phyloP scores from a whole-genome alignment of 2,888 invertebrate genomes.

The Agrochola lota region DNA sequence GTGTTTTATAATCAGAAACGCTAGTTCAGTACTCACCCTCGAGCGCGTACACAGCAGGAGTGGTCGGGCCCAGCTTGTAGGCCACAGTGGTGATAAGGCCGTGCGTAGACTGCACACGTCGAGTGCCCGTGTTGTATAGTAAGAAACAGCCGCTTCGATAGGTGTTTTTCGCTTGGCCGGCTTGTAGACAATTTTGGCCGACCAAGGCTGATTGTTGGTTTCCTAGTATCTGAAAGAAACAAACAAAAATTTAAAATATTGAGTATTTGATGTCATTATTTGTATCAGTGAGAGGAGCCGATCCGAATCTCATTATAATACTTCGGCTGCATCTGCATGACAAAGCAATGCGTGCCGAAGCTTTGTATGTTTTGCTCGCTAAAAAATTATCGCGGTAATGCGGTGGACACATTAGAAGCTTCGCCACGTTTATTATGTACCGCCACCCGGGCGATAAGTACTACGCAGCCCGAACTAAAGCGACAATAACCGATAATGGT shows the following conservation, averaged over 20 bases:
- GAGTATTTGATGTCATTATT: neutral
- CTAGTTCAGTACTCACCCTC: constrained; percentile 91
- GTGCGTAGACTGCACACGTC: constrained; percentile 95
- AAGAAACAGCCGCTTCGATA: constrained; percentile 98
- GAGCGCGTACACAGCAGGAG: constrained; percentile 96
- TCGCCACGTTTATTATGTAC: too few relatives aligned
- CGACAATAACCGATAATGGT: too few relatives aligned
- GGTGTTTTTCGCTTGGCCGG: constrained; percentile 98
- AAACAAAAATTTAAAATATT: neutral
- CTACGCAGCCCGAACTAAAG: too few relatives aligned
- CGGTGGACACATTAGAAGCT: too few relatives aligned
- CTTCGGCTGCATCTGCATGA: too few relatives aligned
- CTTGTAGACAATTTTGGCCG: constrained; percentile 96
- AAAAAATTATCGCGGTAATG: too few relatives aligned
- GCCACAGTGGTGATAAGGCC: constrained; percentile 97
- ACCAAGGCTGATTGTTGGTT: constrained; percentile 99
- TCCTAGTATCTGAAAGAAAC: constrained; percentile 93
- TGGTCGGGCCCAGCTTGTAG: constrained; percentile 95
- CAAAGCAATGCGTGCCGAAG: too few relatives aligned
- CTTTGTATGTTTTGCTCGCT: too few relatives aligned
- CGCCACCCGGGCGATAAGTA: too few relatives aligned
- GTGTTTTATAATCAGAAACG: neutral
- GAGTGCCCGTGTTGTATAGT: constrained; percentile 97
- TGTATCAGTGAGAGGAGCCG: too few relatives aligned
- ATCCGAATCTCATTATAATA: neutral